phyloP scores from a whole-genome alignment of 2,888 invertebrate genomes.

The Hypsopygia costalis region DNA sequence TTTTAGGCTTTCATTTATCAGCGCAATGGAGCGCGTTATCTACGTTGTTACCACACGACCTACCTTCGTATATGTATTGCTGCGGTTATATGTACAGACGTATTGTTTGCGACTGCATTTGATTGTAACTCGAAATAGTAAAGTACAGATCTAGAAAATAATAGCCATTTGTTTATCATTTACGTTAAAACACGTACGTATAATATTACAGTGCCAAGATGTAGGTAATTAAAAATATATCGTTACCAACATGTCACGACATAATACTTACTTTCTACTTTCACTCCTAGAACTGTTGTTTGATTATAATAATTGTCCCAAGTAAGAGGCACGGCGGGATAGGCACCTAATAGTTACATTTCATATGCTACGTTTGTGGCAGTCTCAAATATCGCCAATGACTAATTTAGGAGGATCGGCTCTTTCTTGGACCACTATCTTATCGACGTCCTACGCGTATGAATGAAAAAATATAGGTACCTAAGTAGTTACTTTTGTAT shows the following conservation, averaged over 20 bases:
- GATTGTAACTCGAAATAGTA: too few relatives aligned
- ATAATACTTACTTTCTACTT: constrained; percentile 53
- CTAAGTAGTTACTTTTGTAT: constrained; percentile 24
- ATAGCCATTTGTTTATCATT: too few relatives aligned
- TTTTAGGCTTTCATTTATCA: constrained; percentile 32
- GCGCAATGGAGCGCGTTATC: constrained; percentile 39
- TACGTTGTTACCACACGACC: constrained; percentile 4
- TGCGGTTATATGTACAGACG: too few relatives aligned
- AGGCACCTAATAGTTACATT: constrained; percentile 37
- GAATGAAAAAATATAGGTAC: constrained; percentile 29
- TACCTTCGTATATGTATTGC: background rate
- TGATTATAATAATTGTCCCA: constrained; percentile 31
- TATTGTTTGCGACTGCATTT: too few relatives aligned
- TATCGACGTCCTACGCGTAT: constrained; percentile 43
- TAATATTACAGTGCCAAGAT: background rate
- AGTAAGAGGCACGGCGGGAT: constrained; percentile 23
- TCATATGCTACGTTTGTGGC: constrained; percentile 39
- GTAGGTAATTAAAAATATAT: constrained; percentile 17
- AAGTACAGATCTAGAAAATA: too few relatives aligned
- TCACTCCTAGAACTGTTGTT: constrained; percentile 45
- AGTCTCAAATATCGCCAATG: constrained; percentile 29
- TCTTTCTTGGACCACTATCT: constrained; percentile 27
- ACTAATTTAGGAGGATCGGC: constrained; percentile 10
- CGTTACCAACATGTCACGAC: constrained; percentile 42
- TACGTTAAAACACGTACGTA: too few relatives aligned